Conservation (phyloP, 1,140 invertebrate genomes). For the Hestina assimilis region DNA sequence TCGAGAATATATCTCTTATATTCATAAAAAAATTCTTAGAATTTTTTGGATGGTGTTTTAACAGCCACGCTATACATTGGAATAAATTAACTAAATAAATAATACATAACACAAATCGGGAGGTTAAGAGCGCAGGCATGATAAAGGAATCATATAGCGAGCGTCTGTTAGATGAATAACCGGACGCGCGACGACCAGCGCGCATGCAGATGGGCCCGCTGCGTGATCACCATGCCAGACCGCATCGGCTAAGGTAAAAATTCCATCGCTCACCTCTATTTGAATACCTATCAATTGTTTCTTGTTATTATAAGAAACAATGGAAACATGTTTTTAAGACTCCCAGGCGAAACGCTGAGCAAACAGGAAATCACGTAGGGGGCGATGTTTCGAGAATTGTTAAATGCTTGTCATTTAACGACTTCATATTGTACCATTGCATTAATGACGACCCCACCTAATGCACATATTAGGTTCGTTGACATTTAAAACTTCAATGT, state of each 20-base stretch:
- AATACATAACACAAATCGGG: neutral
- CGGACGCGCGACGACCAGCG: conserved; percentile 56
- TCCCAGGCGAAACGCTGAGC: conserved; percentile 26
- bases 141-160: conserved; percentile 48
- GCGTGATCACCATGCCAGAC: conserved; percentile 67
- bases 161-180: conserved; percentile 65
- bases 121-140: conserved; percentile 18
- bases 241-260: conserved; percentile 66
- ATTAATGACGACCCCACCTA: conserved; percentile 30
- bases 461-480: conserved; percentile 40
- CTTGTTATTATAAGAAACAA: conserved; percentile 64
- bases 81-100: neutral
- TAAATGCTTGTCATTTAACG: conserved; percentile 38
- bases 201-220: conserved; percentile 65
- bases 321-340: conserved; percentile 49
- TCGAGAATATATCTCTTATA: too few species aligned
- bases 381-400: conserved; percentile 54
- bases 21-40: too few species aligned
- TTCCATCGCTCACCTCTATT: conserved; percentile 66
- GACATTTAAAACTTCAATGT: conserved; percentile 23
- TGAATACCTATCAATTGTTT: conserved; percentile 64
- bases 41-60: too few species aligned
- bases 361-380: conserved; percentile 65
- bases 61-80: too few species aligned
- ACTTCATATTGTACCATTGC: conserved; percentile 28